Evolutionary conservation across 2,113 vertebrate genomes (phyloP), one percentile per base, ranked within the genome.

Genomic region (Microtus montanus): DNA sequence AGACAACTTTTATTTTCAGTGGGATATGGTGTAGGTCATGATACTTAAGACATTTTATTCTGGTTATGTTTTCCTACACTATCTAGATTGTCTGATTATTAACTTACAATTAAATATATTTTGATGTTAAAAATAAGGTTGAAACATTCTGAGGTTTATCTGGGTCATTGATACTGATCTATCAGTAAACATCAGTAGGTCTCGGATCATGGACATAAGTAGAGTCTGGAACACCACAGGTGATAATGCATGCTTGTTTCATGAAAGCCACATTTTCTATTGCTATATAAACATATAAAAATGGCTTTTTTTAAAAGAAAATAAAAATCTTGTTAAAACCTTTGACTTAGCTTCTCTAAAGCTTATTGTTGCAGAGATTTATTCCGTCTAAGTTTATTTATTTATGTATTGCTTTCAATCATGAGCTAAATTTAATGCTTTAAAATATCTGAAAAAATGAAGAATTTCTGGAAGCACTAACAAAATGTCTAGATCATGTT

Each of bases 391-490:
- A 44, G 22, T 1, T 47, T n/a, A 4, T 14, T 82, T 58, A 54
- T 73, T 9, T 71, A 71, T 87, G 14, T 54, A 71, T 74, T 91
- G n/a, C 63, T 89, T 89, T 70, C 28, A 12, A 19, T 63, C 44
- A 5, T 52, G 52, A 78, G 15, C 9, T 5, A 41, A 30, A 26
- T 35, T 13, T 79, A 26, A 35, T 11, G 38, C 7, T 66, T 54
- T 47, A 61, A 33, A 35, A 63, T n/a, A 11, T 38, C 12, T 6
- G 30, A 14, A 12, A 41, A 54, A 75, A 7, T 28, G 1, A 26
- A 10, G 0, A 1, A 3, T 0, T 35, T 9, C 35, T 54, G 9
- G 1, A 41, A 58, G 26, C 17, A 52, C 30, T 10, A 35, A 28
- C 5, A 68, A 10, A 30, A 64, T 14, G 35, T 61, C 14, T 73